phyloP scores from a whole-genome alignment of 1,140 invertebrate genomes.

The Leptoteleia sp. region DNA sequence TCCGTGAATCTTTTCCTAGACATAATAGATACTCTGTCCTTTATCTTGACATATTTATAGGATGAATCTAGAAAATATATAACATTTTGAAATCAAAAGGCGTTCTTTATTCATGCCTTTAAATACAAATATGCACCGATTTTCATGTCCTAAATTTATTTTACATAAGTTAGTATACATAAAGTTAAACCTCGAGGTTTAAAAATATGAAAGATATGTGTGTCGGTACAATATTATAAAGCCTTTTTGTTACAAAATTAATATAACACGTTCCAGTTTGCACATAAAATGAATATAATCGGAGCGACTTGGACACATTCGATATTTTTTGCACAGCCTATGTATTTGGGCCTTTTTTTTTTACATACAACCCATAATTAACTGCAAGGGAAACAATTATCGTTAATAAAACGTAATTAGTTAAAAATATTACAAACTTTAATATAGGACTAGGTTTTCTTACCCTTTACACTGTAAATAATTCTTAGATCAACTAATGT shows the following conservation, averaged over 20 bases:
- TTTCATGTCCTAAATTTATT: slow-evolving; percentile 46
- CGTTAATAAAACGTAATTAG: neutral
- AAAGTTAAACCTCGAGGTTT: slow-evolving; percentile 48
- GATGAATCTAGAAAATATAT: no score
- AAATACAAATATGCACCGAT: slow-evolving; percentile 59
- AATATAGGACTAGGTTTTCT: slow-evolving; percentile 38
- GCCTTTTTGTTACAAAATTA: slow-evolving; percentile 31
- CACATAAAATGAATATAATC: slow-evolving; percentile 30
- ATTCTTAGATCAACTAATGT: no score
- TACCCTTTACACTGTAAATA: slow-evolving; percentile 5
- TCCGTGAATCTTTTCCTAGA: no score
- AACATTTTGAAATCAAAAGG: slow-evolving; percentile 50
- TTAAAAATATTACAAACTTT: slow-evolving; percentile 24
- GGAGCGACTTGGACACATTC: slow-evolving; percentile 50
- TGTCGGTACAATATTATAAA: slow-evolving; percentile 52
- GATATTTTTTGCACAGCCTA: slow-evolving; percentile 68
- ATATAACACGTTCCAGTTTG: slow-evolving; percentile 23
- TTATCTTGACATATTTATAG: no score
- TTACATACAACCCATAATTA: slow-evolving; percentile 42
- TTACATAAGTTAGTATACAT: slow-evolving; percentile 55
- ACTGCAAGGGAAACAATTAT: slow-evolving; percentile 32
- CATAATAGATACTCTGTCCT: no score
- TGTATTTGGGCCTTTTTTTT: slow-evolving; percentile 51
- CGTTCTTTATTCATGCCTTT: slow-evolving; percentile 55
- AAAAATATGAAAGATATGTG: slow-evolving; percentile 61